Evolutionary conservation across 2,113 vertebrate genomes (phyloP).

Genomic region (Hemiprocne comata): DNA sequence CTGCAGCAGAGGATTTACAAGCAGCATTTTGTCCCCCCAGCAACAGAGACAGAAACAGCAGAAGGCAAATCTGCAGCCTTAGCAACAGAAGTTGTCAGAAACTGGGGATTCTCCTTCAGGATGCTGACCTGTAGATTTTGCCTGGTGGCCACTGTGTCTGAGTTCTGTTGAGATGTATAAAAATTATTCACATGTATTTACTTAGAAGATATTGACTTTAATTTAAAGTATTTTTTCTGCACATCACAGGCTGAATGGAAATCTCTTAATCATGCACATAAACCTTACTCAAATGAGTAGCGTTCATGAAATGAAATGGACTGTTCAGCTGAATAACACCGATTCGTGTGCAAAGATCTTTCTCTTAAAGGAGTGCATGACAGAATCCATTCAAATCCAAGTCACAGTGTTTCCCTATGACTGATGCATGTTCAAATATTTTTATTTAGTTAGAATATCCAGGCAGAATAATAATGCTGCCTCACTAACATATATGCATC

Average conservation of each 20-base stretch:
- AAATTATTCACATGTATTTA: background rate
- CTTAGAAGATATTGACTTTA: background rate
- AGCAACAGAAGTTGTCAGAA: constrained; percentile 49
- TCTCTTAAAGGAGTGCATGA: background rate
- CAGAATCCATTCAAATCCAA: background rate
- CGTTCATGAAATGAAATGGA: background rate
- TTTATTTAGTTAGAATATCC: background rate
- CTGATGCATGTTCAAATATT: background rate
- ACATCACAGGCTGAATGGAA: background rate
- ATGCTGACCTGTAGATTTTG: background rate
- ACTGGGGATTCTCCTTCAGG: constrained; percentile 16
- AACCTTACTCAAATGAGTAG: background rate
- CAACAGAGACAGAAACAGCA: constrained; percentile 47
- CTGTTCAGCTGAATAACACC: background rate
- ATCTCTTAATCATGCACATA: background rate
- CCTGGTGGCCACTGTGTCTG: background rate
- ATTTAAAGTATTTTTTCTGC: background rate
- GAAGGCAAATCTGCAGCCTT: constrained; percentile 48
- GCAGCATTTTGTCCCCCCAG: constrained; percentile 47
- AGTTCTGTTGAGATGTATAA: background rate
- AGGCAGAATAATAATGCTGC: background rate
- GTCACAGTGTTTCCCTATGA: background rate
- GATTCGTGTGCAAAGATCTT: background rate
- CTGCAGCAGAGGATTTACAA: constrained; percentile 56
- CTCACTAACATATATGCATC: background rate